Conservation (phyloP, 2,797 vertebrate genomes). For the Prionace glauca region DNA sequence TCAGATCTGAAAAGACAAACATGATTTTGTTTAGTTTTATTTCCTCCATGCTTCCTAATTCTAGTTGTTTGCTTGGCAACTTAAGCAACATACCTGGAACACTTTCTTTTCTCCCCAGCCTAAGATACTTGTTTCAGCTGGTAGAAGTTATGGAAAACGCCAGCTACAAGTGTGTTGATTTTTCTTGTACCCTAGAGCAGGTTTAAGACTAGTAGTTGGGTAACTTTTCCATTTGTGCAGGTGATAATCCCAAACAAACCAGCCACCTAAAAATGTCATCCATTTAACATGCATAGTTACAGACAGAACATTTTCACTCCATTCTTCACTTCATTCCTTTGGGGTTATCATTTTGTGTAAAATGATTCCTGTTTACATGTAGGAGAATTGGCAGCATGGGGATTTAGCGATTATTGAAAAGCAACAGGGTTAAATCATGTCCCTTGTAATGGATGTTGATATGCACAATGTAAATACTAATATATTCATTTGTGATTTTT, state of each 20-base stretch:
- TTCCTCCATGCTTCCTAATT: not conserved
- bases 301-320: not conserved
- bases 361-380: not conserved
- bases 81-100: not conserved
- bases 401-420: not conserved
- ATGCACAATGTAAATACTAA: not conserved
- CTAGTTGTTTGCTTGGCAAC: not conserved
- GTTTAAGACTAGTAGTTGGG: not conserved
- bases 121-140: not conserved
- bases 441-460: not conserved
- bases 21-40: too few relatives aligned
- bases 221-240: not conserved
- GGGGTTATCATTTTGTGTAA: not conserved
- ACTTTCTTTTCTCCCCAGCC: not conserved
- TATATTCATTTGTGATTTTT: not conserved
- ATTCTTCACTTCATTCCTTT: not conserved
- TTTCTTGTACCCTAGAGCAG: not conserved
- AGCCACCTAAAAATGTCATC: too few relatives aligned
- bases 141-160: not conserved
- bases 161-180: not conserved
- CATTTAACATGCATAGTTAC: not conserved
- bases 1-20: not conserved
- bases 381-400: not conserved
- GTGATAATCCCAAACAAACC: not conserved
- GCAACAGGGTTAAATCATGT: not conserved